phyloP scores from a whole-genome alignment of 1,140 invertebrate genomes.

The Forficula auricularia region DNA sequence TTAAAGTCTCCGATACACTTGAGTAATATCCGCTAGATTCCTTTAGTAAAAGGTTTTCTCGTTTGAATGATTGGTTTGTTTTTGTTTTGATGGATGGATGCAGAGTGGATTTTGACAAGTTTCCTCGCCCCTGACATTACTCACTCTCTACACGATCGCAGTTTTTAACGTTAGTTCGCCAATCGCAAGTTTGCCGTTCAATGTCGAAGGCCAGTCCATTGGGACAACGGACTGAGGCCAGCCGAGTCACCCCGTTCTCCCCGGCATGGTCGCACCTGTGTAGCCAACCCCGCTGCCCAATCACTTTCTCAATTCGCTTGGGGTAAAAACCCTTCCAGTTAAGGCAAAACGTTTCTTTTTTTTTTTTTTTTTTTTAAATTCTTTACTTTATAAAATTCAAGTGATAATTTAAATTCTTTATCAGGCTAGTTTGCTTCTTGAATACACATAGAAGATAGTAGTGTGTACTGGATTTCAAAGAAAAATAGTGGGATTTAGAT shows the following conservation, averaged over 20 bases:
- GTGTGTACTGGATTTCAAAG: no score
- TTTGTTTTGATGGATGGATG: neutral
- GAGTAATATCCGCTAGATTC: no score
- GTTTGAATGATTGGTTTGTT: neutral
- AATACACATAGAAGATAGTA: no score
- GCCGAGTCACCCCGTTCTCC: conserved; percentile 63
- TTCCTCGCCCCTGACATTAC: conserved; percentile 25
- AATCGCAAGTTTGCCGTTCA: conserved; percentile 84
- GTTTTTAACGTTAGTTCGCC: conserved; percentile 90
- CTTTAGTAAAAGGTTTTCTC: no score
- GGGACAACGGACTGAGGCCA: conserved; percentile 73
- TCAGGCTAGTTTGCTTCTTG: no score
- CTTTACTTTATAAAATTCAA: no score
- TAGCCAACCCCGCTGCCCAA: conserved; percentile 6
- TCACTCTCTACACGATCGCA: conserved; percentile 85
- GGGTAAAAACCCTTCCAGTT: no score
- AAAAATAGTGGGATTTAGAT: no score
- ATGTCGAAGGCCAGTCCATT: conserved; percentile 86
- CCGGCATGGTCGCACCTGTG: conserved; percentile 75
- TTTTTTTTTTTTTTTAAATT: no score
- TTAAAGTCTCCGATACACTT: no score
- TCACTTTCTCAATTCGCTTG: conserved; percentile 1
- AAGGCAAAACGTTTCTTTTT: neutral
- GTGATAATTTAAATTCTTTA: no score
- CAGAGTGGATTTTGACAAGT: neutral